Conservation (phyloP, 2,113 vertebrate genomes). For the Leucopsar rothschildi region DNA sequence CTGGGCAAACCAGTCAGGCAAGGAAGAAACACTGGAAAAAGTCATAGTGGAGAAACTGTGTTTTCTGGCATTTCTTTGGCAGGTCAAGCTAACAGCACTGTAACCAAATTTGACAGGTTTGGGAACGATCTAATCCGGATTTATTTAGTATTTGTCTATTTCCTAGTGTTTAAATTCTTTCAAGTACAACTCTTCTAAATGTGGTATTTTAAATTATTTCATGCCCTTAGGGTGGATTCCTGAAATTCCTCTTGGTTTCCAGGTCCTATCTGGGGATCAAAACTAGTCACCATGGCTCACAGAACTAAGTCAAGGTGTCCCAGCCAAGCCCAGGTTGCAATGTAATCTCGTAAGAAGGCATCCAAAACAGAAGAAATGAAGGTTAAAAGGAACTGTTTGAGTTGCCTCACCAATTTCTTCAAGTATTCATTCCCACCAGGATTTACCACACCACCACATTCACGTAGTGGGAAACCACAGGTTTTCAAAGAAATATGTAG, state of each 20-base stretch:
- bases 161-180: background rate
- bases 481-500: background rate
- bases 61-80: background rate
- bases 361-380: background rate
- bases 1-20: background rate
- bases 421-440: background rate
- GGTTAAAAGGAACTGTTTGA: fast-evolving
- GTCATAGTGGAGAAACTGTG: background rate
- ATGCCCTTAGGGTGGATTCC: background rate
- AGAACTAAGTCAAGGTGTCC: background rate
- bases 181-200: background rate
- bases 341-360: background rate
- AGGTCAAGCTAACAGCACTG: background rate
- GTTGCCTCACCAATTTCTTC: background rate
- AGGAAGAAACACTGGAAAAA: background rate
- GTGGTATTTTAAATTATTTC: background rate
- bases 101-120: background rate
- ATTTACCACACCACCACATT: background rate
- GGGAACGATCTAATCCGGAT: background rate
- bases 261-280: background rate
- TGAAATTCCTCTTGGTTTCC: background rate
- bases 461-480: background rate
- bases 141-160: background rate
- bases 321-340: background rate
- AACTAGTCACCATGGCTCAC: background rate